phyloP scores from a whole-genome alignment of 2,797 vertebrate genomes.

The Cottoperca gobio region DNA sequence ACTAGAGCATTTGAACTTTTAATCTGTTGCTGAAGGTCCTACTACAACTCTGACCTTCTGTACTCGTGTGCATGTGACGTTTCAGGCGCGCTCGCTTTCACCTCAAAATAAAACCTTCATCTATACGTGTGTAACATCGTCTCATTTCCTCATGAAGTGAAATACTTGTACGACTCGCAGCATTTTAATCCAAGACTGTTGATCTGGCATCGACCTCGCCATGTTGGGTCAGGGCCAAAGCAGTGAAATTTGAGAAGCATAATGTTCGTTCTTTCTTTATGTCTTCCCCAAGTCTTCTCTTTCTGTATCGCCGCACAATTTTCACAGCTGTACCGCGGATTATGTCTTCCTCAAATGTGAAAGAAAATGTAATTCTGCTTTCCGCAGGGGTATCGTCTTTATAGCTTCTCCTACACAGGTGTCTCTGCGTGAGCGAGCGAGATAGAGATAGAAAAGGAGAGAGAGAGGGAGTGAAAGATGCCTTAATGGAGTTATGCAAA shows the following conservation, averaged over 20 bases:
- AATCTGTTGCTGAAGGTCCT: no score
- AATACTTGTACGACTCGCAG: neutral
- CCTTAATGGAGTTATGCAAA: constrained; percentile 85
- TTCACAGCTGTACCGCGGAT: constrained; percentile 72
- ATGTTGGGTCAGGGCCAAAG: constrained; percentile 22
- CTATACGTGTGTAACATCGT: no score
- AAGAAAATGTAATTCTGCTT: constrained; percentile 70
- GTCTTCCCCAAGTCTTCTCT: constrained; percentile 34
- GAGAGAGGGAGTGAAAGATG: constrained; percentile 60
- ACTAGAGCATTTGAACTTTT: no score
- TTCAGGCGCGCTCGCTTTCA: no score
- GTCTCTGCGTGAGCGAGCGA: constrained; percentile 63
- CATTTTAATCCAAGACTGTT: constrained; percentile 30
- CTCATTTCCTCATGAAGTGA: no score
- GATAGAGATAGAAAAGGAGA: constrained; percentile 42
- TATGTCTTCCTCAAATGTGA: constrained; percentile 62
- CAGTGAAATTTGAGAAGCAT: constrained; percentile 19
- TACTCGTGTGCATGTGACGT: no score
- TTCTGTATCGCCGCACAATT: constrained; percentile 67
- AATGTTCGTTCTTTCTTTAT: neutral
- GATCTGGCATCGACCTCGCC: neutral
- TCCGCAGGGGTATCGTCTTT: constrained; percentile 69
- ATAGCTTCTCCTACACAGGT: constrained; percentile 74
- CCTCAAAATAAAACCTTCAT: no score
- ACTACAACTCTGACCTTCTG: no score